Evolutionary conservation across 1,140 invertebrate genomes (phyloP), one percentile per base, ranked within the genome.

Genomic region (Chrysomallon squamiferum): DNA sequence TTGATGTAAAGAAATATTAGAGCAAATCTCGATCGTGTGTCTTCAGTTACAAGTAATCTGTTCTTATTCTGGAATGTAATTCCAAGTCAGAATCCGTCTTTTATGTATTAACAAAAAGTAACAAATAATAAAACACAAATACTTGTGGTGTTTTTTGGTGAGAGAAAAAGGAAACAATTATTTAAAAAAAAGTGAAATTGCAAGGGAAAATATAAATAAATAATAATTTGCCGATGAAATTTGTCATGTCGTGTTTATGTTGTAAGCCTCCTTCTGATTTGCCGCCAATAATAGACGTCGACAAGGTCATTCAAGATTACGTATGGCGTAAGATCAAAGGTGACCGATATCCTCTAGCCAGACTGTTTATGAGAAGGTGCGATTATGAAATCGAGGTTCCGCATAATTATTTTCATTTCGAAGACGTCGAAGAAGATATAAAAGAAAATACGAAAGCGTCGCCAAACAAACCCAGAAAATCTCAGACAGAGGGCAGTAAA

Each of bases 331-430:
- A 22, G 0, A 67, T 67, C 49, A 56, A 59, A 35, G 27, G 50
- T 11, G 7, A 27, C 25, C 18, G 41, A 22, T 32, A 20, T 4
- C 52, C 35, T 25, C 25, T 60, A 3, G 52, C 59, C 13, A 38
- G 47, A 29, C 11, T 64, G 9, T 73, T 65, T 33, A 22, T 73
- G 25, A 35, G 71, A 0, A 59, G 71, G 9, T 58, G 32, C 4
- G 59, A 69, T 32, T 73, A 61, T 52, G 43, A 62, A 13, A 29
- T 73, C 13, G 68, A 73, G 11, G 71, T 73, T 5, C 71, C 66
- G 4, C 63, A 66, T 61, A 73, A 73, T 64, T 73, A 62, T 38
- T 73, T 69, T 38, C 67, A 68, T 25, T 66, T 69, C 41, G 71
- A 73, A n/a, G 64, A 61, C 27, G 4, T 66, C 25, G 20, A 38